phyloP scores from a whole-genome alignment of 2,797 vertebrate genomes.

The Saxicola maurus region DNA sequence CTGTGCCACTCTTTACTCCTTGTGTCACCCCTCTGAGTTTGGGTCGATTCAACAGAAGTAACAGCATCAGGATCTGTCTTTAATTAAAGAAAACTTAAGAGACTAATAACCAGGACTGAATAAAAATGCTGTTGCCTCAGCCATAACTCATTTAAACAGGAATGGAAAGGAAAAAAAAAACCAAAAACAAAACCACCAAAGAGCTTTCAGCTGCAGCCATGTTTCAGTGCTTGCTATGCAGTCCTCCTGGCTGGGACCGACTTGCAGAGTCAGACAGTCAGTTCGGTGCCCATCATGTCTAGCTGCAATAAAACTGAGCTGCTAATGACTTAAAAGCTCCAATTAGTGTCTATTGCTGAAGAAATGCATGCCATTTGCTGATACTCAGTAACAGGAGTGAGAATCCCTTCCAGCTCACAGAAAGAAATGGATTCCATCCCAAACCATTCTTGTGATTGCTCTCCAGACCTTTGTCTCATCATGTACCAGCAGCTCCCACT shows the following conservation, averaged over 20 bases:
- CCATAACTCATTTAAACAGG: not conserved
- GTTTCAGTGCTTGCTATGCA: not conserved
- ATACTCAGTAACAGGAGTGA: not conserved
- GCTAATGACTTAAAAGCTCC: not conserved
- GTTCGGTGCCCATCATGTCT: not conserved
- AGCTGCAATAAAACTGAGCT: not conserved
- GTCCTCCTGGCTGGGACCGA: not conserved
- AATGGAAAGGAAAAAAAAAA: not conserved
- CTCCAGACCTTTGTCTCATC: not conserved
- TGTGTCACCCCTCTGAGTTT: not conserved
- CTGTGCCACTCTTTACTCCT: not conserved
- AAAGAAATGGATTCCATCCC: not conserved
- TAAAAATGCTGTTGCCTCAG: not conserved
- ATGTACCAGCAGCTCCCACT: not conserved
- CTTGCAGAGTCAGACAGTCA: not conserved
- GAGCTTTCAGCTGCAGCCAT: not conserved
- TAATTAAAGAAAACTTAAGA: conserved; percentile 12
- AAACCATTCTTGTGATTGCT: not conserved
- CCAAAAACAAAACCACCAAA: not conserved
- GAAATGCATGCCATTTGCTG: not conserved
- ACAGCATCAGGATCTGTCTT: not conserved
- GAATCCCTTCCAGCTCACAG: not conserved
- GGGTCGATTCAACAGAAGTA: not conserved
- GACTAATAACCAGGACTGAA: not conserved
- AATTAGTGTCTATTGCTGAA: not conserved